phyloP scores from a whole-genome alignment of 2,113 vertebrate species.

The Micronycteris hirsuta region DNA sequence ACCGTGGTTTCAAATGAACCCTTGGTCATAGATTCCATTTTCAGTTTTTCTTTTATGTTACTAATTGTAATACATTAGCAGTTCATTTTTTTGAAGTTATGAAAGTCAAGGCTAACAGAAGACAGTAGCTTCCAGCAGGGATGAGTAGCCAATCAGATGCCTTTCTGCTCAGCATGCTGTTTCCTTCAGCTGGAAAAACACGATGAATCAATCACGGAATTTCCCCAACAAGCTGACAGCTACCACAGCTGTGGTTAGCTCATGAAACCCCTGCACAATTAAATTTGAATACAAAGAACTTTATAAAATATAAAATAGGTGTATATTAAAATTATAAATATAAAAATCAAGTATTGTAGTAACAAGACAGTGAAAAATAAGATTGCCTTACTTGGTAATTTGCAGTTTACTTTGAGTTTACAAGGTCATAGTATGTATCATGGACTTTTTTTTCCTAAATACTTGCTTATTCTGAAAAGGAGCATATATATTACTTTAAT shows the following conservation, averaged over 20 bases:
- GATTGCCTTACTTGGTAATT: neutral
- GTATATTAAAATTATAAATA: neutral
- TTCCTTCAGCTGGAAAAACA: slow-evolving; percentile 69
- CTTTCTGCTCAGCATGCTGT: slow-evolving; percentile 76
- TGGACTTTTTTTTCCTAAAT: neutral
- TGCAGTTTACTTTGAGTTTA: neutral
- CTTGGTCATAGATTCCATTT: slow-evolving; percentile 70
- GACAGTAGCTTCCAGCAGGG: slow-evolving; percentile 77
- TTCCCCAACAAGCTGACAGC: slow-evolving; percentile 80
- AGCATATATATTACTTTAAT: neutral
- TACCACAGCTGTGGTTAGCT: slow-evolving; percentile 26
- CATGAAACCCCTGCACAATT: neutral
- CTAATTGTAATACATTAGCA: slow-evolving; percentile 78
- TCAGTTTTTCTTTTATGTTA: slow-evolving; percentile 62
- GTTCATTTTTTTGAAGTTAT: slow-evolving; percentile 73
- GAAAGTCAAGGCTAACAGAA: slow-evolving; percentile 70
- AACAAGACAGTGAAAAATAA: neutral
- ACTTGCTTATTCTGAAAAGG: neutral
- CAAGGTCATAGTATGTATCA: neutral
- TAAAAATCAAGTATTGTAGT: neutral
- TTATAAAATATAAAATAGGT: neutral
- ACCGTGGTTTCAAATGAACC: slow-evolving; percentile 59
- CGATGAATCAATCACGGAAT: slow-evolving; percentile 70
- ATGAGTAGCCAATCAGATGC: slow-evolving; percentile 76
- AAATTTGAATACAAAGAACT: neutral